These are phyloP conservation scores for Calliphora vicina DNA, from an alignment of 1,140 invertebrate species.

Conservation along the genomic window DNA sequence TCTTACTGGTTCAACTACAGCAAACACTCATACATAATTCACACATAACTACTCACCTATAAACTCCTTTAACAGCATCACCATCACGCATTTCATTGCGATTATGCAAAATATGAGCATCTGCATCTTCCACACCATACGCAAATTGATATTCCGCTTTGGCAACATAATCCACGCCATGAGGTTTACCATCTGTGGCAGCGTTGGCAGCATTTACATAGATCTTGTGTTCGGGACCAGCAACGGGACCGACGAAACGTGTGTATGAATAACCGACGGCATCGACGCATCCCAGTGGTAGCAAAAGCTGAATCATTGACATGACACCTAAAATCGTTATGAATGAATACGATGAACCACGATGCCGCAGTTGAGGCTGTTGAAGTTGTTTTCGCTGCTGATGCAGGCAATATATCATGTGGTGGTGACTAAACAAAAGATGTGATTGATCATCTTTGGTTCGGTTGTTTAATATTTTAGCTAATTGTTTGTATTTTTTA, in stretches of 20 bases:
- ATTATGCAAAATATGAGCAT: constrained; percentile 74
- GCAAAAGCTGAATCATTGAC: neutral
- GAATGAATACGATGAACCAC: neutral
- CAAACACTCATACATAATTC: neutral
- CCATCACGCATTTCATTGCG: constrained; percentile 75
- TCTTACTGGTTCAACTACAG: neutral
- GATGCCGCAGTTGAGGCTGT: neutral
- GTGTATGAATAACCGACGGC: constrained; percentile 71
- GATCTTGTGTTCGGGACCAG: constrained; percentile 67
- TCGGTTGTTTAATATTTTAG: neutral
- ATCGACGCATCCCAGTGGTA: constrained; percentile 41
- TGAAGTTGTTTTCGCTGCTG: neutral
- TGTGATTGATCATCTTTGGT: neutral
- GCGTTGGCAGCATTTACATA: constrained; percentile 63
- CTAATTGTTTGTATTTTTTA: neutral
- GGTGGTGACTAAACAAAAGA: constrained; percentile 37
- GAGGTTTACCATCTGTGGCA: constrained; percentile 46
- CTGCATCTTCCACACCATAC: constrained; percentile 74
- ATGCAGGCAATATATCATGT: neutral
- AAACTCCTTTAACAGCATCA: constrained; percentile 74
- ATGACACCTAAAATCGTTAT: neutral
- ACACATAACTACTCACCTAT: constrained; percentile 70
- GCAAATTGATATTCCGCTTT: constrained; percentile 74
- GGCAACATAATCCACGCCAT: constrained; percentile 70
- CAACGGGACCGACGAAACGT: constrained; percentile 72